Evolutionary conservation across 53 echinoderm and acorn worm species (phyloP).

Genomic region (Hippasteria phrygiana): DNA sequence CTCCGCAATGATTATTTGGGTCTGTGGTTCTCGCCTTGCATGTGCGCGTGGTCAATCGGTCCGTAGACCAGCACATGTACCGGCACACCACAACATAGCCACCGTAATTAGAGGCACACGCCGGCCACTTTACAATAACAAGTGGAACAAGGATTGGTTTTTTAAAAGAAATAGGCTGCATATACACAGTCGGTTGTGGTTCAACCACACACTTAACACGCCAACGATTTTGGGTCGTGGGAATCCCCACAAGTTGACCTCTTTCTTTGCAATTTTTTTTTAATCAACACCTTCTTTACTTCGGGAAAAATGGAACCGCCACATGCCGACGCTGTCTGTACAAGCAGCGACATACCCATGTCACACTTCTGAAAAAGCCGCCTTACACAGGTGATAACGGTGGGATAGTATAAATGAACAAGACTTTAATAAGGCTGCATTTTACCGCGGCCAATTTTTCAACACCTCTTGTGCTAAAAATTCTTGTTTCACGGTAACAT

Average conservation of each 20-base stretch:
- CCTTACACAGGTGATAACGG: slow-evolving; percentile 28
- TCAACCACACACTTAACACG: slow-evolving; percentile 63
- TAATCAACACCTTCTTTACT: slow-evolving; percentile 22
- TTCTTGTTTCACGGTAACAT: not conserved
- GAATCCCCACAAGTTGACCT: slow-evolving; percentile 41
- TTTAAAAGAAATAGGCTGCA: not conserved
- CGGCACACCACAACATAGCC: slow-evolving; percentile 29
- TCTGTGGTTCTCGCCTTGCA: not conserved
- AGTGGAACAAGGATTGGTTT: not conserved
- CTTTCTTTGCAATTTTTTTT: not conserved
- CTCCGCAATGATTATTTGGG: slow-evolving; percentile 55
- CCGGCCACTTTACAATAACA: not conserved
- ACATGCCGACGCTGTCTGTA: slow-evolving; percentile 34
- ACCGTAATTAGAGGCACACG: slow-evolving; percentile 59
- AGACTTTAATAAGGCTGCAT: slow-evolving; percentile 51
- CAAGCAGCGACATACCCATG: not conserved
- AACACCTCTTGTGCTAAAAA: slow-evolving; percentile 17
- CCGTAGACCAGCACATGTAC: not conserved
- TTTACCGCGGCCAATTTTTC: slow-evolving; percentile 7
- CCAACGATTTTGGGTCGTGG: slow-evolving; percentile 54
- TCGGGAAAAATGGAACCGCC: not conserved
- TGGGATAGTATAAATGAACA: not conserved
- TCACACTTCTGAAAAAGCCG: slow-evolving; percentile 10
- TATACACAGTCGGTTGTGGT: slow-evolving; percentile 41
- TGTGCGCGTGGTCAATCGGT: not conserved